Evolutionary conservation across 2,113 vertebrate species (phyloP), one percentile per base, ranked within the genome.

Genomic region (Sarotherodon lohbergeri): DNA sequence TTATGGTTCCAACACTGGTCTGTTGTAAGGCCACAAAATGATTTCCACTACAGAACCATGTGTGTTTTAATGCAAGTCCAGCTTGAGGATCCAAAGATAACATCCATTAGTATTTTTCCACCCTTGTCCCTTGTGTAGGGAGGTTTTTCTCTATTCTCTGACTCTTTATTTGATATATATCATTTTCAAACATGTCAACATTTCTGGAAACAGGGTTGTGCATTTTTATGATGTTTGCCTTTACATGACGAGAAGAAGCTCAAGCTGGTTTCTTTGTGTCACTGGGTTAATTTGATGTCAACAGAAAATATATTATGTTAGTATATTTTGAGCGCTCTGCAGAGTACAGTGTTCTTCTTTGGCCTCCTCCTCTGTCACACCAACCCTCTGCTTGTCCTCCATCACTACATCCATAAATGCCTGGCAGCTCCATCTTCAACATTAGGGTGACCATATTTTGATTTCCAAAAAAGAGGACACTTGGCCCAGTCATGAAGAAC

Each of bases 351-450:
- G 19, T 13, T 66, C 29, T 32, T 63, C 61, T 66, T 4, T 7
- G 16, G 24, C 56, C 13, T 57, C 24, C 24, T 57, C 24, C 56
- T 57, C 12, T 14, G 7, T 27, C 55, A 57, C 55, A 14, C 10
- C 39, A 41, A 41, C 55, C 12, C 24, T 57, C 7, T 9, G 4
- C 56, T 14, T 29, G 56, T 16, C 56, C 56, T 59, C 24, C 56
- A 16, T 59, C 56, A 59, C 27, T 29, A 16, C 56, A 9, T 59
- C 24, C 56, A 59, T 5, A 29, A 1, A 27, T 59, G 13, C 12
- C 13, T 32, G 14, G 57, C 59, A 61, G 57, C 0, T 61, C 5
- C 0, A n/a, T 0, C 32, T 12, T 66, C 61, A 66, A 66, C 6
- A 66, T 66, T 4, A 27, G 27, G 27, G 27, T 27, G 27, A 27